Percentiles rank a stretch among this genome's conserved stretches.
Conservation (phyloP, 2,113 vertebrate species). For the Dendrocopos noguchii region DNA sequence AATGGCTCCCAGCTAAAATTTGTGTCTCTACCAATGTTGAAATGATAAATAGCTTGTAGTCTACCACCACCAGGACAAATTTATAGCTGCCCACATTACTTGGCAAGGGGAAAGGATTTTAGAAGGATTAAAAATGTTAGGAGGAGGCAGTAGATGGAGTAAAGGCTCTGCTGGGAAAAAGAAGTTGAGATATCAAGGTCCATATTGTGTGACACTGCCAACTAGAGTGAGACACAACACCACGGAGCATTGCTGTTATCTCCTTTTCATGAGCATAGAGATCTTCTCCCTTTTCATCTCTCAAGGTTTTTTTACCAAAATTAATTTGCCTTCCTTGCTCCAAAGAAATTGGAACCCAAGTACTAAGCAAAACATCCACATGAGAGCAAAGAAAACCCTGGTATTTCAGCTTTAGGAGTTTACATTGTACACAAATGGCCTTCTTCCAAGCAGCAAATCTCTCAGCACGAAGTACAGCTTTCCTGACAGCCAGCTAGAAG, state of each 20-base stretch:
- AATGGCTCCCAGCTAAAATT: background rate
- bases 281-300: background rate
- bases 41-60: conserved; percentile 14
- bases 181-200: conserved; percentile 22
- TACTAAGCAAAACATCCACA: background rate
- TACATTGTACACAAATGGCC: background rate
- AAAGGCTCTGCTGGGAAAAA: background rate
- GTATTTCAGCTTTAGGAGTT: background rate
- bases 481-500: background rate
- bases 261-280: background rate
- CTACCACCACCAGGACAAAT: conserved; percentile 8
- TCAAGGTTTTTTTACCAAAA: background rate
- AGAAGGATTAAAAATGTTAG: background rate
- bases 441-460: background rate
- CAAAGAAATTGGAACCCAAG: background rate
- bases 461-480: background rate
- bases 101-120: conserved; percentile 31
- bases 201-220: background rate
- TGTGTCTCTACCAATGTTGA: background rate
- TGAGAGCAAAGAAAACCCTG: fast-evolving
- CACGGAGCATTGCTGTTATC: background rate
- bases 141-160: conserved; percentile 10
- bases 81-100: conserved; percentile 31
- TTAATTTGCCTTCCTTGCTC: background rate
- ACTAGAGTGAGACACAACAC: background rate